These are phyloP conservation scores for Columba livia DNA, from an alignment of 2,113 vertebrate species.

Conservation along the genomic window DNA sequence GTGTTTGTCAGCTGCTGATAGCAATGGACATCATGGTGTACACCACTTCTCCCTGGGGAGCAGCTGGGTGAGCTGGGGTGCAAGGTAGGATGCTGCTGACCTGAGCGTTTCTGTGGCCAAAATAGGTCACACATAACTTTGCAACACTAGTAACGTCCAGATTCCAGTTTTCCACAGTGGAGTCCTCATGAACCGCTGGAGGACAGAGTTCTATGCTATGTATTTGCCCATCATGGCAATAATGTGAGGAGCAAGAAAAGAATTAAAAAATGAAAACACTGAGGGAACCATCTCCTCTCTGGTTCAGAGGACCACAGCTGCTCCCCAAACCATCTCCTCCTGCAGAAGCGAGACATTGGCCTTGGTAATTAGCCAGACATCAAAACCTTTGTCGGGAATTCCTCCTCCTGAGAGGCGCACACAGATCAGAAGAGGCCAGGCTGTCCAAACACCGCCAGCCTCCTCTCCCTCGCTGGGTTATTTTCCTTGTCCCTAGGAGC, in stretches of 20 bases:
- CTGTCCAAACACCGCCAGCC: constrained; percentile 21
- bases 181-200: background rate
- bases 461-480: constrained; percentile 1
- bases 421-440: constrained; percentile 28
- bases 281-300: background rate
- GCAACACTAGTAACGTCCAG: background rate
- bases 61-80: background rate
- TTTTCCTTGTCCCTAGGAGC: constrained; percentile 37
- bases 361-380: background rate
- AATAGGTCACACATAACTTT: background rate
- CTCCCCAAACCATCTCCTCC: background rate
- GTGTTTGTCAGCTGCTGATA: background rate
- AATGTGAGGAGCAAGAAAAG: background rate
- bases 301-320: background rate
- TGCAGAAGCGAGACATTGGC: background rate
- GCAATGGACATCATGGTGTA: background rate
- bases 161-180: background rate
- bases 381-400: constrained; percentile 20
- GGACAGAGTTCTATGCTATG: background rate
- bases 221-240: background rate
- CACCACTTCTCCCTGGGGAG: background rate
- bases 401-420: constrained; percentile 25
- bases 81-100: background rate
- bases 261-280: background rate
- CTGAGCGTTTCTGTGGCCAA: background rate